Evolutionary conservation across 2,888 invertebrate genomes (phyloP), one percentile per base, ranked within the genome.

Genomic region (Anoplius nigerrimus): DNA sequence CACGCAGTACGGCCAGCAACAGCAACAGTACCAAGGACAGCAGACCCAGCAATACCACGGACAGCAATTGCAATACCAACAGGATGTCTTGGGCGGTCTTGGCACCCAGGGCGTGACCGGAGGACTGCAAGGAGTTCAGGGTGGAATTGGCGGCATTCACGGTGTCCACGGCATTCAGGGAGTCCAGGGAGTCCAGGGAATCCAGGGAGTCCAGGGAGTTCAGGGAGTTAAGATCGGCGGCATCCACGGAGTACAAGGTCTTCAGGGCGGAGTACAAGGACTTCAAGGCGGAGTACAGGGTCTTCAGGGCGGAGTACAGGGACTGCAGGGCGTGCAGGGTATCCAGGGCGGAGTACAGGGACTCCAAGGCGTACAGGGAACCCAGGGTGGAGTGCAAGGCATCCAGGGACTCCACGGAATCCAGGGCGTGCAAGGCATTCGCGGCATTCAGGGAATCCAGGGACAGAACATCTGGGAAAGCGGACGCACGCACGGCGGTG

Each of bases 401-500:
- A 8, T 46, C 16, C 62, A 46, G 51, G 51, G 27, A 8, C 21
- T 42, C 15, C 54, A 70, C 22, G 66, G 46, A 34, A 24, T 66
- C 15, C 54, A 22, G 62, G 61, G 34, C 16, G 53, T 57, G n/a
- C 24, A n/a, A 2, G 46, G 8, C 4, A 8, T 34, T 11, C 34
- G 13, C 16, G 51, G 18, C 3, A 70, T 67, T 15, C 45, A 46
- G 18, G 43, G 62, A 54, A 2, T 16, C 34, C 66, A 58, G 56
- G 62, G 69, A 67, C 68, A 71, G 66, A 16, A 16, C 42, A 34
- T 34, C 34, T 34, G 34, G 34, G 53, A 51, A 1, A 46, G 27
- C n/a, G 61, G 61, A 52, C n/a, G 58, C 8, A 67, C 62, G 11
- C 71, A 74, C 42, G 76, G 76, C 46, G 74, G 69, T 4, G 74